Conservation (phyloP, 2,888 invertebrate species). For the Chouioia cunea region DNA sequence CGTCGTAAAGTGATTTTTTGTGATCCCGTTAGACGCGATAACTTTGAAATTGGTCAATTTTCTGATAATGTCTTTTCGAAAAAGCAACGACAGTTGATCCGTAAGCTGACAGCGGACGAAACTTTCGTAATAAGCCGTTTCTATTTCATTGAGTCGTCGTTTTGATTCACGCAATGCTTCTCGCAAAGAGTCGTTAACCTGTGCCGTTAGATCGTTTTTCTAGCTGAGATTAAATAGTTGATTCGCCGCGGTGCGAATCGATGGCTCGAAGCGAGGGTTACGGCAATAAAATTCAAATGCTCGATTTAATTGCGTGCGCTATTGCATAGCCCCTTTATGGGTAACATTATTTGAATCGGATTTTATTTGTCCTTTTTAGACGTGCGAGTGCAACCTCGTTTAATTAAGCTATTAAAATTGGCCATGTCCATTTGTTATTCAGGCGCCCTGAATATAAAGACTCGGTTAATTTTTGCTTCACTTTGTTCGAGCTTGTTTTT, state of each 20-base stretch:
- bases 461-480: constrained; percentile 27
- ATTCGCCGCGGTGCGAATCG: constrained; percentile 33
- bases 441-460: constrained; percentile 19
- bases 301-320: constrained; percentile 40
- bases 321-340: constrained; percentile 29
- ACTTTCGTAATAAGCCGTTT: constrained; percentile 12
- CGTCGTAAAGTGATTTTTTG: constrained; percentile 26
- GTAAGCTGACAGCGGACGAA: too few relatives aligned
- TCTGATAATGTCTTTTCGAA: too few relatives aligned
- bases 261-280: not conserved
- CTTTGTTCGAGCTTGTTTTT: not conserved
- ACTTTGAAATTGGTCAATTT: constrained; percentile 58
- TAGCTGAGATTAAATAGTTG: constrained; percentile 17
- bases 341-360: constrained; percentile 42
- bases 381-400: not conserved
- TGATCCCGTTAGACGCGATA: constrained; percentile 49
- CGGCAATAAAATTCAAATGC: constrained; percentile 34
- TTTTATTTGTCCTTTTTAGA: constrained; percentile 37
- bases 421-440: constrained; percentile 17
- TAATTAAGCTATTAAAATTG: constrained; percentile 41
- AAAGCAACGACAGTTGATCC: too few relatives aligned
- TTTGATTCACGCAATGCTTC: not conserved
- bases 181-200: not conserved
- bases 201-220: not conserved
- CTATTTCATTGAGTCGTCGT: constrained; percentile 14